Base-by-base conservation (phyloP, 2,797 vertebrate genomes). In the Helostoma temminkii region DNA sequence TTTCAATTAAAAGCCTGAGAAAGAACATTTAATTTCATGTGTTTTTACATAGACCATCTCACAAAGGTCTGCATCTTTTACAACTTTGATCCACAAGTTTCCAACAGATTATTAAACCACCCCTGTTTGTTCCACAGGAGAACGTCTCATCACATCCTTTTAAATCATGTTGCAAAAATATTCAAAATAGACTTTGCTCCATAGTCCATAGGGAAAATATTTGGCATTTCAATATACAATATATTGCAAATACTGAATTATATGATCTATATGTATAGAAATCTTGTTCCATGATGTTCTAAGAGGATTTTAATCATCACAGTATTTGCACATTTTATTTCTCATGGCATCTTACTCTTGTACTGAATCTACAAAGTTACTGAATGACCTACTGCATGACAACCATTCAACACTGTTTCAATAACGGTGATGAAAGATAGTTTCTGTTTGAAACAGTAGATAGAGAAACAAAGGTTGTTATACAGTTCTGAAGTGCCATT, bases 191-290 rank as follows among this genome's bases (percentile, higher is more conserved):
- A 59, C 53, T 32, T 34, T 64, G 39, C 59, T 79, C 62, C 62
- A 54, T 63, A 36, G 67, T 64, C 50, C 73, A 55, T 65, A 57
- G 21, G 22, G 26, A 66, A 86, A 77, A 32, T 57, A 74, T 62
- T 68, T 78, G 56, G 76, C 74, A 61, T 68, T 72, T 82, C 71
- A 76, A 81, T 84, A 90, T 88, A 87, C 85, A 88, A 84, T 83
- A 84, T 28, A 37, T 72, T 79, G 68, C 67, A 82, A 64, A 81
- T 83, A 76, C 63, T 68, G 55, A 80, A 55, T 71, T 75, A 74
- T 80, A 71, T 66, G 72, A 71, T 66, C 73, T 82, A 71, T 78
- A 76, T 89, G 85, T 90, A 80, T 83, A 88, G 75, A 87, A 83
- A 74, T 52, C 32, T 19, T 76, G 74, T 75, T 54, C 42, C 49